Base-by-base conservation (phyloP, 2,888 invertebrate genomes). In the Myopa tessellatipennis region DNA sequence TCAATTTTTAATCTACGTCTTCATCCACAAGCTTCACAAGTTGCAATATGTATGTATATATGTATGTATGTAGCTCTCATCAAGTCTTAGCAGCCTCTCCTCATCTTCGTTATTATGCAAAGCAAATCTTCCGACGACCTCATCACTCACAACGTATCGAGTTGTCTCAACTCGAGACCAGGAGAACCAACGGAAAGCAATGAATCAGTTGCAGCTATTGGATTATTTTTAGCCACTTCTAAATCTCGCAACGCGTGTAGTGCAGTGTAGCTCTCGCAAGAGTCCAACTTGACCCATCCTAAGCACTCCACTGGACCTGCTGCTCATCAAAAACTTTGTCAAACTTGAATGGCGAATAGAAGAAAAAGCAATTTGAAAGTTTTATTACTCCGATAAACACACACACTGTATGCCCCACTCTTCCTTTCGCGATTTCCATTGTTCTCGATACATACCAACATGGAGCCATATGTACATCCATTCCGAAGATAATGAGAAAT, bases 361-460 rank as follows among this genome's bases (percentile, higher is more conserved):
- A 78, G 80, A 81, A 81, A 81, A 82, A 82, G 80, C 79, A 80
- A 83, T 83, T 81, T 83, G 78, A 82, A 82, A 83, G 83, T 83
- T 83, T 81, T 83, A 83, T 83, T 83, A 81, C 82, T 81, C 81
- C 50, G 45, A 71, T 60, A 18, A 36, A 71, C 40, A 52, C 38
- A 12, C 34, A 36, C 45, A 68, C 38, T n/a, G 1, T 38, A 3
- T n/a, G 16, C 38, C 67, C 10, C 67, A 14, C 67, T 67, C 67
- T 36, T 36, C 67, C 67, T 67, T 36, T 14, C 26, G 36, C 67
- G 67, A 38, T 16, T 36, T 16, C 67, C 3, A 67, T 38, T 36
- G 36, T 67, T 26, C 67, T 16, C 26, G 38, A 1, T 26, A 26
- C 67, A 60, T 60, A 18, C 18, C 7, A 10, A 45, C 7, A 45